phyloP scores from a whole-genome alignment of 1,140 invertebrate species.

The Oreohelix idahoensis region DNA sequence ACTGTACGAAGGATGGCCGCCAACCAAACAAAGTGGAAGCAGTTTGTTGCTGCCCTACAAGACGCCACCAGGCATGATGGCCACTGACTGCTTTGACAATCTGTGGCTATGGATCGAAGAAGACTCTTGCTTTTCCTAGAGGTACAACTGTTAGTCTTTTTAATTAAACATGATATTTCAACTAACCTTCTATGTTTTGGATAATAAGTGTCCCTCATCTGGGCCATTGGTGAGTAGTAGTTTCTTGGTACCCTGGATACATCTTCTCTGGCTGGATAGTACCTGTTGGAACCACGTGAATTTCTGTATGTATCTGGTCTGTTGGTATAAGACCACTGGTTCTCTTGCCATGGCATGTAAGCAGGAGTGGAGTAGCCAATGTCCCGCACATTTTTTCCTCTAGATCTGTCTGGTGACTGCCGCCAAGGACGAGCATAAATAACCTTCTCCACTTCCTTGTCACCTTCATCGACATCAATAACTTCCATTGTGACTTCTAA shows the following conservation, averaged over 20 bases:
- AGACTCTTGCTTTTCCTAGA: too few relatives aligned
- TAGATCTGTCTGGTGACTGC: neutral
- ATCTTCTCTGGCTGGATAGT: neutral
- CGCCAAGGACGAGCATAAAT: neutral
- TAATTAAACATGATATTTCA: neutral
- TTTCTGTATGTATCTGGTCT: neutral
- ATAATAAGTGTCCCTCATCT: neutral
- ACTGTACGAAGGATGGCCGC: too few relatives aligned
- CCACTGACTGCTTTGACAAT: too few relatives aligned
- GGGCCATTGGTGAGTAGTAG: neutral
- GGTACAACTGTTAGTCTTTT: too few relatives aligned
- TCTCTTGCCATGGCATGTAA: neutral
- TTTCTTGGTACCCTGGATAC: neutral
- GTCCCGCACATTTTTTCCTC: neutral
- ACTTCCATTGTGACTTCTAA: constrained; percentile 13
- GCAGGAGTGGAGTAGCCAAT: neutral
- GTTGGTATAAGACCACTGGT: neutral
- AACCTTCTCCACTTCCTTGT: neutral
- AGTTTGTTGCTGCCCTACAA: too few relatives aligned
- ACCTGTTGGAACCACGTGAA: neutral
- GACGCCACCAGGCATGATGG: too few relatives aligned
- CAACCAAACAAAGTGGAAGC: too few relatives aligned
- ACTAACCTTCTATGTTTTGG: neutral
- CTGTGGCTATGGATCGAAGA: too few relatives aligned
- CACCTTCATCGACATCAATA: constrained; percentile 26